Percentiles rank a stretch among this genome's conserved stretches.
Evolutionary conservation across 2,888 invertebrate genomes (phyloP).

Genomic region (Oeneis ivallda): DNA sequence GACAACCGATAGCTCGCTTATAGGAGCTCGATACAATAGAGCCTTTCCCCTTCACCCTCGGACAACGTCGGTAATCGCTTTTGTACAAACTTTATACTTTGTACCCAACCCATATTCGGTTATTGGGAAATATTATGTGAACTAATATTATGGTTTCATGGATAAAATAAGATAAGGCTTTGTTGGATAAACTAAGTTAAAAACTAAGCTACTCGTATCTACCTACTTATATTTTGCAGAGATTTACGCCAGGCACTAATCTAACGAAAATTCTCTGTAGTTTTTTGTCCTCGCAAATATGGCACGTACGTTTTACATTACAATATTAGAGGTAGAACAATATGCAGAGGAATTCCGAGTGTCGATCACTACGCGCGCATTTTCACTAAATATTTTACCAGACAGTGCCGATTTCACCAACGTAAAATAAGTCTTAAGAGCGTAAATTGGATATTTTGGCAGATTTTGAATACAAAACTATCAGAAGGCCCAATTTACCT

Average conservation of each 20-base stretch:
- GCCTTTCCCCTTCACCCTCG: slow-evolving; percentile 17
- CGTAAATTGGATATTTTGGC: too few relatives aligned
- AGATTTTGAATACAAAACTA: too few relatives aligned
- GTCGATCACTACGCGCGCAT: too few relatives aligned
- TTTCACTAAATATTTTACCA: too few relatives aligned
- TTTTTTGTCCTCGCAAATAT: neutral
- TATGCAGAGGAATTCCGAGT: too few relatives aligned
- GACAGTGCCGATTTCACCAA: too few relatives aligned
- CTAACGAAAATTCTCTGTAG: too few relatives aligned
- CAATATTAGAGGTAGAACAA: too few relatives aligned
- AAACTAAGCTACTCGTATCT: neutral
- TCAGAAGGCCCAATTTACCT: too few relatives aligned
- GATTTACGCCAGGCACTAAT: too few relatives aligned
- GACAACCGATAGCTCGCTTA: slow-evolving; percentile 21
- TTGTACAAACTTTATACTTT: slow-evolving; percentile 24
- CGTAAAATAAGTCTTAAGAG: too few relatives aligned
- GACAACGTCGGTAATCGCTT: slow-evolving; percentile 24
- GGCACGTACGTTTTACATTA: too few relatives aligned
- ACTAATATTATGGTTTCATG: slow-evolving; percentile 15
- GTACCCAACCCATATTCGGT: slow-evolving; percentile 17
- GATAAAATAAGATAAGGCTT: slow-evolving; percentile 8
- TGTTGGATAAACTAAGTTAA: neutral
- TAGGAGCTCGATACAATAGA: slow-evolving; percentile 20
- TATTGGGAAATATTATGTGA: slow-evolving; percentile 18
- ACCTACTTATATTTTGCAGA: neutral